phyloP scores from a whole-genome alignment of 2,888 invertebrate genomes.

The Lasius platythorax region DNA sequence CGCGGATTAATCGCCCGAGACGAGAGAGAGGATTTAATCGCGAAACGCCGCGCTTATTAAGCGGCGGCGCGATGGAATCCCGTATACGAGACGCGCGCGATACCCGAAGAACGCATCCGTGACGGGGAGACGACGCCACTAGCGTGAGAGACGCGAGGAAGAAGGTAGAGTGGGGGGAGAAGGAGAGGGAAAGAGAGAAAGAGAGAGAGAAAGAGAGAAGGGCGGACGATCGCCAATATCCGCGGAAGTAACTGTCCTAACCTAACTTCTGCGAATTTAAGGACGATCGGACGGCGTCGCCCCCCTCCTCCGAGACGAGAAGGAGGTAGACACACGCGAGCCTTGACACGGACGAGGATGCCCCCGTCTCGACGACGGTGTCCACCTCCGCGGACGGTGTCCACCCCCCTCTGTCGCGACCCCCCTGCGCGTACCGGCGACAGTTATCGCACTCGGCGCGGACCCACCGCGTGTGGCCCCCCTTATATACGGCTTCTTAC shows the following conservation, averaged over 20 bases:
- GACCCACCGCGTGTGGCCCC: constrained; percentile 23
- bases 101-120: constrained; percentile 46
- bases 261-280: constrained; percentile 74
- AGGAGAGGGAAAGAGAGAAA: not conserved
- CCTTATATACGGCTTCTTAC: too few relatives aligned
- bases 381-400: not conserved
- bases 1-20: not conserved
- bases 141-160: constrained; percentile 15
- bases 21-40: not conserved
- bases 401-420: not conserved
- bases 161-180: not conserved
- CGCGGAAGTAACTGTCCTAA: constrained; percentile 77
- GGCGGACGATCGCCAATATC: constrained; percentile 69
- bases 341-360: not conserved
- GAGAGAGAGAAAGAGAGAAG: too few relatives aligned
- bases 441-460: constrained; percentile 31
- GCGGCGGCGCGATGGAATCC: constrained; percentile 30
- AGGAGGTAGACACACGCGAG: not conserved
- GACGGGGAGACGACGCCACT: constrained; percentile 54
- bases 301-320: too few relatives aligned
- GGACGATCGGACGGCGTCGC: constrained; percentile 48
- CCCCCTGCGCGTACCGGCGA: not conserved
- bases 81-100: constrained; percentile 54
- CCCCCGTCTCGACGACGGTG: not conserved
- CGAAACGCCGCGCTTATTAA: constrained; percentile 61